These are phyloP conservation scores for Cinclus mexicanus DNA, from an alignment of 2,113 vertebrate genomes.

Conservation along the genomic window DNA sequence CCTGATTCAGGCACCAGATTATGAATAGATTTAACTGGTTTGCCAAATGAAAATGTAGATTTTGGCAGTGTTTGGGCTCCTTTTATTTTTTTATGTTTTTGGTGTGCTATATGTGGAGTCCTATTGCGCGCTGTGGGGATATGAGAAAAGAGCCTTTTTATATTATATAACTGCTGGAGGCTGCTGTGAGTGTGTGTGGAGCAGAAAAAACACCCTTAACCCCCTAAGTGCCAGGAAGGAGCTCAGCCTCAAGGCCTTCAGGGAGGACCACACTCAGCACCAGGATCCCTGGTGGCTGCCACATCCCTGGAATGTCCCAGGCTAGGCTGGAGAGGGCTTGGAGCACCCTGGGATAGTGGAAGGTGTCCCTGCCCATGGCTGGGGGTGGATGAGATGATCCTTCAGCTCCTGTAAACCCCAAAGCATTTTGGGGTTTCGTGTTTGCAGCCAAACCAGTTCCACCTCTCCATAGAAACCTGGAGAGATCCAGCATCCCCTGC, in stretches of 20 bases:
- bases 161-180: conserved; percentile 84
- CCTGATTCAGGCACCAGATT: conserved; percentile 83
- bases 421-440: background rate
- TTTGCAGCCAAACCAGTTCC: background rate
- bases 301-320: background rate
- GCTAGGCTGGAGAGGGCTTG: accelerated
- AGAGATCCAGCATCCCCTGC: background rate
- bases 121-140: conserved; percentile 71
- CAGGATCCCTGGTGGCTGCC: background rate
- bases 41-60: conserved; percentile 91
- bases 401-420: background rate
- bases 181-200: background rate
- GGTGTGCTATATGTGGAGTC: conserved; percentile 77
- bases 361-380: background rate
- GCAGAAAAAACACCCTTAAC: conserved; percentile 80
- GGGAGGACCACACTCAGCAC: background rate
- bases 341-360: accelerated
- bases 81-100: conserved; percentile 67
- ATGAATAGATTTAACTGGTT: conserved; percentile 83
- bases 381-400: background rate
- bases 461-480: background rate
- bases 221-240: conserved; percentile 54
- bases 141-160: conserved; percentile 86
- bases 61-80: conserved; percentile 82
- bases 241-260: background rate